Evolutionary conservation across 2,797 vertebrate species (phyloP).

Genomic region (Buceros bicornis): DNA sequence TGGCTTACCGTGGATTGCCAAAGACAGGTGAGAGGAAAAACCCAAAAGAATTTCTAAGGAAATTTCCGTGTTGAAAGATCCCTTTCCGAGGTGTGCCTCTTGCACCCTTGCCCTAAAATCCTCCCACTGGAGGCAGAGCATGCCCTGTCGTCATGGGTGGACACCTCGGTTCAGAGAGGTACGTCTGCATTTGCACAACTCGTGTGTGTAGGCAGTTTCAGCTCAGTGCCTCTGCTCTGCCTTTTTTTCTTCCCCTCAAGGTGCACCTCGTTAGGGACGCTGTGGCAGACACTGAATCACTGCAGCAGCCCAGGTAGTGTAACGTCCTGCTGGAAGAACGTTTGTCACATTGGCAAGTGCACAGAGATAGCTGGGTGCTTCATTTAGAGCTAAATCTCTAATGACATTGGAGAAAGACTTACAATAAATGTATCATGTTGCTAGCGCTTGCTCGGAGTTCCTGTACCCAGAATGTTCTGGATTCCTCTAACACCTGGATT

Average conservation of each 20-base stretch:
- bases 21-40: background rate
- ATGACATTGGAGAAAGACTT: background rate
- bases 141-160: rapidly evolving
- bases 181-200: conserved; percentile 2
- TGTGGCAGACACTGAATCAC: background rate
- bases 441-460: background rate
- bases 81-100: background rate
- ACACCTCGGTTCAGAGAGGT: background rate
- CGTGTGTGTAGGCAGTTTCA: background rate
- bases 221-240: background rate
- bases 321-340: background rate
- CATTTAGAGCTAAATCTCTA: background rate
- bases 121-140: background rate
- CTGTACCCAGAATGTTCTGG: background rate
- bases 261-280: background rate
- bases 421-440: background rate
- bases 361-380: background rate
- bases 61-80: conserved; percentile 22
- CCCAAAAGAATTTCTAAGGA: background rate
- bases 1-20: background rate
- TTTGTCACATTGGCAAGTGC: background rate
- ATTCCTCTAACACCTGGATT: background rate
- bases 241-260: background rate
- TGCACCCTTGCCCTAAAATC: background rate
- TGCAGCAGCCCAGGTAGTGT: background rate